A percentile compares a stretch with the other conserved stretches of the same genome.
phyloP scores from a whole-genome alignment of 2,113 vertebrate species.

The Crotalus tigris region DNA sequence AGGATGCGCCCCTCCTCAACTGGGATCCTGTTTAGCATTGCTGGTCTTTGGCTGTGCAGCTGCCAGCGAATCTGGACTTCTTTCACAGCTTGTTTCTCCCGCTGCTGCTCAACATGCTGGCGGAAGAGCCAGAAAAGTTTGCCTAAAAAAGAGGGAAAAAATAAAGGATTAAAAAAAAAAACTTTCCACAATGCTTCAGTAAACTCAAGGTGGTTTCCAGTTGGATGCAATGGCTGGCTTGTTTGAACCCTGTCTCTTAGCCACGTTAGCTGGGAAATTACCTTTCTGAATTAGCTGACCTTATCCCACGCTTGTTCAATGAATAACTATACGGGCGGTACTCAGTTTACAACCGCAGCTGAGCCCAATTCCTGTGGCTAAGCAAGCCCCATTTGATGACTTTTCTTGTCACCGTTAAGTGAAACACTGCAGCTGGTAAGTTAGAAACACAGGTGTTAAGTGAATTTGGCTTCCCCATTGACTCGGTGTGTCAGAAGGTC shows the following conservation, averaged over 20 bases:
- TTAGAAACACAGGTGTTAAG: too few relatives aligned
- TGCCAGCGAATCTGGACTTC: background rate
- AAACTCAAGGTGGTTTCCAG: background rate
- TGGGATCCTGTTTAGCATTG: background rate
- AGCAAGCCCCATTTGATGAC: too few relatives aligned
- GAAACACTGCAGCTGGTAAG: too few relatives aligned
- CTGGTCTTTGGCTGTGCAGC: background rate
- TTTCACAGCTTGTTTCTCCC: conserved; percentile 53
- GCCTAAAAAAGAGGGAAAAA: conserved; percentile 40
- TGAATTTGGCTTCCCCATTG: too few relatives aligned
- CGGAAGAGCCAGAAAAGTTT: conserved; percentile 63
- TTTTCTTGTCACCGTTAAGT: too few relatives aligned
- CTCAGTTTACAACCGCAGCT: too few relatives aligned
- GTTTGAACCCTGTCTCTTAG: background rate
- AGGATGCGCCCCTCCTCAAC: conserved; percentile 42
- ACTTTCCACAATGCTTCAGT: background rate
- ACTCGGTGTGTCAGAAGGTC: too few relatives aligned
- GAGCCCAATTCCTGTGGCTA: too few relatives aligned
- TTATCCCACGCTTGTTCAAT: background rate
- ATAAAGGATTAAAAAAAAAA: background rate
- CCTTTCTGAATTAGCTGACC: background rate
- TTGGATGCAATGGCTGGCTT: background rate
- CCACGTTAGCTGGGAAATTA: background rate
- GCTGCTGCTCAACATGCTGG: conserved; percentile 48
- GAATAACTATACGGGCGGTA: background rate